phyloP scores from a whole-genome alignment of 2,113 vertebrate genomes.

The Heloderma charlesbogerti region DNA sequence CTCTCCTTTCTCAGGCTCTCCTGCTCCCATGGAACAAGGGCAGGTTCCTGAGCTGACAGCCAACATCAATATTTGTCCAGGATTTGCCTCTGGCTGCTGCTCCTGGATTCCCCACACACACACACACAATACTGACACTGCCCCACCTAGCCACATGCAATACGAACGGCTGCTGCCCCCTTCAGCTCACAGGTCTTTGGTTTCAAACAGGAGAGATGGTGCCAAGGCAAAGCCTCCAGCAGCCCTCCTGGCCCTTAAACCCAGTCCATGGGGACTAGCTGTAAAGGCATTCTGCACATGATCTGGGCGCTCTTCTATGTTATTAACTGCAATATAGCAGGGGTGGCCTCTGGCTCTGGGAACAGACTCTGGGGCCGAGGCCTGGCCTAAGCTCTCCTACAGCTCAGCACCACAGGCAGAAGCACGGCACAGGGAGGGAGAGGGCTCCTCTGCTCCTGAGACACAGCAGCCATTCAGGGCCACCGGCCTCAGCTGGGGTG shows the following conservation, averaged over 20 bases:
- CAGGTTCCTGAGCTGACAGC: neutral
- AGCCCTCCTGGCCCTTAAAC: neutral
- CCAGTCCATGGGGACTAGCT: neutral
- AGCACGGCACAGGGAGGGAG: too few relatives aligned
- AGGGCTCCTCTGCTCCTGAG: too few relatives aligned
- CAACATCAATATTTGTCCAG: slow-evolving; percentile 6
- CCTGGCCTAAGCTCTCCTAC: neutral
- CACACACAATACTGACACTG: neutral
- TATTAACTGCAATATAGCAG: too few relatives aligned
- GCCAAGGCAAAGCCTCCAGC: neutral
- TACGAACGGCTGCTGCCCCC: neutral
- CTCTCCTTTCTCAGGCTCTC: neutral
- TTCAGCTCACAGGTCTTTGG: too few relatives aligned
- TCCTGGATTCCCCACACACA: neutral
- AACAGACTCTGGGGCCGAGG: neutral
- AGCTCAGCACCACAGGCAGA: neutral
- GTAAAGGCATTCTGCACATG: neutral
- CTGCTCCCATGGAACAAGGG: neutral
- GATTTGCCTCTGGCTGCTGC: neutral
- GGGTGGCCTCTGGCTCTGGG: neutral
- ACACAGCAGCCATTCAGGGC: neutral
- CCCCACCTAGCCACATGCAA: neutral
- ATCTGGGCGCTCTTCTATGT: neutral
- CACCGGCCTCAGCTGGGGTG: neutral
- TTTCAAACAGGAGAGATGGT: too few relatives aligned